Evolutionary conservation across 2,797 vertebrate species (phyloP).

Genomic region (Diplodus puntazzo): DNA sequence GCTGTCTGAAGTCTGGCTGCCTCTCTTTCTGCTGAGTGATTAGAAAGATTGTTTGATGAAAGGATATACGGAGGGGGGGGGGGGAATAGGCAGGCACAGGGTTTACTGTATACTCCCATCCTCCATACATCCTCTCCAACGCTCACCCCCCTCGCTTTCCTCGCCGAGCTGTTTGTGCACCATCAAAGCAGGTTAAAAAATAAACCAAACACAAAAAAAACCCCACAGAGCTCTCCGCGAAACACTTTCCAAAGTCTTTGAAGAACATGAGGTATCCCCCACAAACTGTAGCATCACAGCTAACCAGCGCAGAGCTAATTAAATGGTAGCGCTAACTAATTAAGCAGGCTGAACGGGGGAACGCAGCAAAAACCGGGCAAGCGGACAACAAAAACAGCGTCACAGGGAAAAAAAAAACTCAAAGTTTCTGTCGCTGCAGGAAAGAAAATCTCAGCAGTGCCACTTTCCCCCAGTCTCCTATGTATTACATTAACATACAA

Average conservation of each 20-base stretch:
- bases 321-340: slow-evolving; percentile 48
- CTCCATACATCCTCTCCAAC: neutral
- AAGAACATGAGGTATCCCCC: slow-evolving; percentile 65
- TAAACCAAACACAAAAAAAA: slow-evolving; percentile 19
- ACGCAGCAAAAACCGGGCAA: slow-evolving; percentile 8
- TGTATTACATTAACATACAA: neutral
- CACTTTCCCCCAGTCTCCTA: neutral
- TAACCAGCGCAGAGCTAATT: slow-evolving; percentile 55
- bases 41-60: slow-evolving; percentile 64
- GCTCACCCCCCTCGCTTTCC: neutral
- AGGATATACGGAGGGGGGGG: slow-evolving; percentile 14
- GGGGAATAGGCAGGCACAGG: neutral
- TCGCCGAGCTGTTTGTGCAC: slow-evolving; percentile 33
- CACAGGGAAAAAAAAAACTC: neutral
- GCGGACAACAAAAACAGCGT: slow-evolving; percentile 2
- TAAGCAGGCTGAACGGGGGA: slow-evolving; percentile 15
- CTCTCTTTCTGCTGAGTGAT: slow-evolving; percentile 62
- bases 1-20: slow-evolving; percentile 63
- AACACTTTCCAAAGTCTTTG: slow-evolving; percentile 62
- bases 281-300: slow-evolving; percentile 36
- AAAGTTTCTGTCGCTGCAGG: slow-evolving; percentile 2
- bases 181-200: slow-evolving; percentile 63
- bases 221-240: slow-evolving; percentile 25
- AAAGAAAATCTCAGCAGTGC: neutral
- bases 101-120: neutral